Evolutionary conservation across 2,797 vertebrate genomes (phyloP).

Genomic region (Sebastes steindachneri): DNA sequence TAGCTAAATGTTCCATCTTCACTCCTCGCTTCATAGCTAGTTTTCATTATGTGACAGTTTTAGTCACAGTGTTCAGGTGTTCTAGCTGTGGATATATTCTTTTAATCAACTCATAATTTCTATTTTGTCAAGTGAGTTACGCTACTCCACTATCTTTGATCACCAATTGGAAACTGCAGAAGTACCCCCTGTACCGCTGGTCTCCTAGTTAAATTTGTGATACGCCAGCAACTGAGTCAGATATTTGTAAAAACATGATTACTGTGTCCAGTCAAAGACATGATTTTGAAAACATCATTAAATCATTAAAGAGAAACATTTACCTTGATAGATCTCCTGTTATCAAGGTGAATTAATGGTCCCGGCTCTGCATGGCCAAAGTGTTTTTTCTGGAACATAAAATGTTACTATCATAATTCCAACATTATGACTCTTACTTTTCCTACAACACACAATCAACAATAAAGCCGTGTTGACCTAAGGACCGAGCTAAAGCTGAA

Average conservation of each 20-base stretch:
- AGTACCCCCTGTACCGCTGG: neutral
- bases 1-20: neutral
- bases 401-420: neutral
- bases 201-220: neutral
- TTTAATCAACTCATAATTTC: neutral
- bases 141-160: neutral
- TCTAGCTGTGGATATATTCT: neutral
- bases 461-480: neutral
- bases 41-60: neutral
- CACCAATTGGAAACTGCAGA: neutral
- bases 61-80: neutral
- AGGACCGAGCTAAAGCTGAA: neutral
- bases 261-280: neutral
- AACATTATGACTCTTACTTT: neutral
- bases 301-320: neutral
- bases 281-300: neutral
- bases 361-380: conserved; percentile 75
- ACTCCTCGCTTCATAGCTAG: neutral
- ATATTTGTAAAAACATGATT: neutral
- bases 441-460: neutral
- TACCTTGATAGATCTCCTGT: conserved; percentile 86
- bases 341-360: conserved; percentile 84
- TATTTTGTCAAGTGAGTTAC: neutral
- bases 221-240: neutral
- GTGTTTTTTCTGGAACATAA: conserved; percentile 83